Evolutionary conservation across 2,797 vertebrate species (phyloP), one percentile per base, ranked within the genome.

Genomic region (Myiotriccus ornatus): DNA sequence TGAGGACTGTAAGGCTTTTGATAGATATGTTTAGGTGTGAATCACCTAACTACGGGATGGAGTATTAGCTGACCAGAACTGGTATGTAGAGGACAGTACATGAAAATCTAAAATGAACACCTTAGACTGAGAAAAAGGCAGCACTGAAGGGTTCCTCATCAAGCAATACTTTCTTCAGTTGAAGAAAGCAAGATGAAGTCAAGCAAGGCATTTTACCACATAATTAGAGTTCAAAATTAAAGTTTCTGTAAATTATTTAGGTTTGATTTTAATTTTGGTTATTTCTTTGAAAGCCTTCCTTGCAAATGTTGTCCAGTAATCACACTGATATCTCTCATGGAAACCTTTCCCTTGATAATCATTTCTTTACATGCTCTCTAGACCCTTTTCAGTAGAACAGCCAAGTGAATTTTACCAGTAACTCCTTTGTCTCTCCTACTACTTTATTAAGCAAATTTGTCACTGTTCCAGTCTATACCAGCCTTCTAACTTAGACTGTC

Each of bases 281-380:
- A 12, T 12, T 64, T 77, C 13, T 30, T 41, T 71, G 50, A 47
- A 47, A 17, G 10, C 13, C 5, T 70, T 84, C 37, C 0, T 1
- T 75, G 25, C 8, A 17, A 46, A 14, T 0, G 0, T 12, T 47
- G 18, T 41, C 59, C 10, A 28, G 22, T 10, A 84, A 34, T 47
- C n/a, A 84, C 9, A 25, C 10, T 19, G 21, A 2, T 8, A 32
- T 12, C 11, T 44, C 53, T 89, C 21, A 52, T 14, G 67, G 53
- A 84, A 89, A 73, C 2, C 12, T 82, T 52, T 87, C 6, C 16
- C 23, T 68, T 37, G 8, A 9, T 34, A 71, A 16, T n/a, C 5
- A 25, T 56, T 70, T 63, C 25, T 75, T 32, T 68, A 21, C 14
- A 35, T 77, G 4, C 25, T 73, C 27, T 41, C 17, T 53, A 60